These are phyloP conservation scores for Loripinus fragilis DNA, from an alignment of 2,888 invertebrate species.

Conservation along the genomic window DNA sequence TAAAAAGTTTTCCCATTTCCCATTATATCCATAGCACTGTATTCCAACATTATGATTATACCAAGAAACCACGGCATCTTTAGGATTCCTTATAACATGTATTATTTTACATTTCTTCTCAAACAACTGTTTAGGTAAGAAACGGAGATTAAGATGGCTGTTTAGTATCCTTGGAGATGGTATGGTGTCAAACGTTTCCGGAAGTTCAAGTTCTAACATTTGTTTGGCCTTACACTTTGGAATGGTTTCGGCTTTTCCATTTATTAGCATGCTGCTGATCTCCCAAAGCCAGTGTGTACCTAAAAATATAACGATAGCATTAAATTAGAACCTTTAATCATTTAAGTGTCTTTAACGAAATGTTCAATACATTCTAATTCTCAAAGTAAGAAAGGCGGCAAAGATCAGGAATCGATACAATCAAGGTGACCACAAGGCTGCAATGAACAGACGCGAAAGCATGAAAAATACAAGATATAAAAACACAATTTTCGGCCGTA, in stretches of 20 bases:
- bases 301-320: no score
- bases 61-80: conserved; percentile 56
- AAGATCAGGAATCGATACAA: no score
- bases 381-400: no score
- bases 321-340: no score
- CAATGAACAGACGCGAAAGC: no score
- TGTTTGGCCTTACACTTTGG: conserved; percentile 43
- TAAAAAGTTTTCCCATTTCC: conserved; percentile 58
- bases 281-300: conserved; percentile 66
- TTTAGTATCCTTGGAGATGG: conserved; percentile 56
- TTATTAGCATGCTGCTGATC: conserved; percentile 58
- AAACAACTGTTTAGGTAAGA: conserved; percentile 44
- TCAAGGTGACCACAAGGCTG: no score
- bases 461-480: no score
- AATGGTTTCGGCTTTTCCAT: conserved; percentile 51
- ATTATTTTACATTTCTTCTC: conserved; percentile 53
- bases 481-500: no score
- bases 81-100: conserved; percentile 55
- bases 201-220: conserved; percentile 56
- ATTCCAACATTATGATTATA: conserved; percentile 45
- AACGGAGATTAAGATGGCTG: conserved; percentile 47
- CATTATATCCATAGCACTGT: conserved; percentile 56
- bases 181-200: conserved; percentile 37
- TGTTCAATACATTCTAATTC: no score
- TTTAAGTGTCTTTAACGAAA: no score